phyloP scores from a whole-genome alignment of 1,140 invertebrate species.

The Caenorhabditis inopinata region DNA sequence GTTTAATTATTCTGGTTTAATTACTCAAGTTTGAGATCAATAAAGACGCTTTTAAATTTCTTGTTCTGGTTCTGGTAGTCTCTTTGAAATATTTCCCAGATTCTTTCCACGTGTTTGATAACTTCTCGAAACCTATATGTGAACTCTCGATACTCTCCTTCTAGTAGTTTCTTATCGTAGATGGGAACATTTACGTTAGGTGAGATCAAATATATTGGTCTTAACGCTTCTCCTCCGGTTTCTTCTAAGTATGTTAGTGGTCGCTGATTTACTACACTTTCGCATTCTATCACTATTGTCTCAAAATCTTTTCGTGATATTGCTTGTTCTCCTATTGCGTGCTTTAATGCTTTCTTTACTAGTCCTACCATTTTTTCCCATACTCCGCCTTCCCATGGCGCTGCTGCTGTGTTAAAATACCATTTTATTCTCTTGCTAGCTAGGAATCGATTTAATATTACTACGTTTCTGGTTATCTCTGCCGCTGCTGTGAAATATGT shows the following conservation, averaged over 20 bases:
- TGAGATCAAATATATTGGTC: not conserved
- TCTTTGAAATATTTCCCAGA: not conserved
- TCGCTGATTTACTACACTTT: too few relatives aligned
- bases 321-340: constrained; percentile 55
- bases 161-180: not conserved
- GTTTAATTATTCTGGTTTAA: too few relatives aligned
- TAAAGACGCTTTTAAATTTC: not conserved
- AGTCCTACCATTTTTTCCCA: constrained; percentile 66
- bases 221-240: too few relatives aligned
- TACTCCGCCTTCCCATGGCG: constrained; percentile 68
- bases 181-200: not conserved
- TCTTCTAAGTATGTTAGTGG: too few relatives aligned
- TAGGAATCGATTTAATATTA: not conserved
- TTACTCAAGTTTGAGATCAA: too few relatives aligned
- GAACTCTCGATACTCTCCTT: not conserved
- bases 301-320: too few relatives aligned
- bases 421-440: constrained; percentile 51
- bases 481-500: not conserved
- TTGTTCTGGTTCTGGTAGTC: not conserved
- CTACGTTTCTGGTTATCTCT: not conserved
- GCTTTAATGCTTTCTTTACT: constrained; percentile 59
- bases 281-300: too few relatives aligned
- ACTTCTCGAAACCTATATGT: not conserved
- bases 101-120: not conserved
- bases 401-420: constrained; percentile 63